Evolutionary conservation across 2,888 invertebrate genomes (phyloP).

Genomic region (Timema cristinae): DNA sequence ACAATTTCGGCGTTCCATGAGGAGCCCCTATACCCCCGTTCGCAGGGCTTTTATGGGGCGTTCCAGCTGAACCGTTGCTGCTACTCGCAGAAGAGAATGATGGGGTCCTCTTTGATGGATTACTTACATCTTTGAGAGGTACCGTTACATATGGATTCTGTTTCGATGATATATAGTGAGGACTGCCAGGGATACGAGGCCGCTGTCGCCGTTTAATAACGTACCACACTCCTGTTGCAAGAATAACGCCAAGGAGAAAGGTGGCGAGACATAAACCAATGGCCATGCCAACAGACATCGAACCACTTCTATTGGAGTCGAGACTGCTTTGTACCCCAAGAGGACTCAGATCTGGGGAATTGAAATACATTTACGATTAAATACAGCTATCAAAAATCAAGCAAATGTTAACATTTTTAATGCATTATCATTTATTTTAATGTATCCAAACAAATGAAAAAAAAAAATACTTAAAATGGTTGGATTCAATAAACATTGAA

Average conservation of each 20-base stretch:
- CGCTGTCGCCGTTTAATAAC: conserved; percentile 49
- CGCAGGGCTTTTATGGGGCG: conserved; percentile 36
- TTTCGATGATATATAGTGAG: conserved; percentile 75
- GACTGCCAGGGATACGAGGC: conserved; percentile 66
- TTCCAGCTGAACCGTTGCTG: conserved; percentile 43
- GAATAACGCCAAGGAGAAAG: conserved; percentile 46
- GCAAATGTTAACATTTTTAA: too few relatives aligned
- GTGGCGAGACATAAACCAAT: conserved; percentile 47
- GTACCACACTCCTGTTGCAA: conserved; percentile 45
- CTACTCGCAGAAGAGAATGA: conserved; percentile 51
- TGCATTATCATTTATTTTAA: too few relatives aligned
- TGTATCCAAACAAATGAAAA: too few relatives aligned
- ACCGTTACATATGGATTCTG: conserved; percentile 79
- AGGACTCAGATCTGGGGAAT: conserved; percentile 26
- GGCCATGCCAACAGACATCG: conserved; percentile 52
- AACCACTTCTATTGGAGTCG: conserved; percentile 25
- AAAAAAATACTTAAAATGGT: too few relatives aligned
- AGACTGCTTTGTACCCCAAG: conserved; percentile 30
- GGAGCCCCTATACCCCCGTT: conserved; percentile 47
- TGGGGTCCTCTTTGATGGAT: conserved; percentile 59
- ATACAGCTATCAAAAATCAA: too few relatives aligned
- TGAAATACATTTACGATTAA: too few relatives aligned
- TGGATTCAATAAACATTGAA: too few relatives aligned
- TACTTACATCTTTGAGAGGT: conserved; percentile 70
- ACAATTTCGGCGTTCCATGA: conserved; percentile 60